These are phyloP conservation scores for Drosophila melanosoma DNA, from an alignment of 2,888 invertebrate genomes.

Conservation along the genomic window DNA sequence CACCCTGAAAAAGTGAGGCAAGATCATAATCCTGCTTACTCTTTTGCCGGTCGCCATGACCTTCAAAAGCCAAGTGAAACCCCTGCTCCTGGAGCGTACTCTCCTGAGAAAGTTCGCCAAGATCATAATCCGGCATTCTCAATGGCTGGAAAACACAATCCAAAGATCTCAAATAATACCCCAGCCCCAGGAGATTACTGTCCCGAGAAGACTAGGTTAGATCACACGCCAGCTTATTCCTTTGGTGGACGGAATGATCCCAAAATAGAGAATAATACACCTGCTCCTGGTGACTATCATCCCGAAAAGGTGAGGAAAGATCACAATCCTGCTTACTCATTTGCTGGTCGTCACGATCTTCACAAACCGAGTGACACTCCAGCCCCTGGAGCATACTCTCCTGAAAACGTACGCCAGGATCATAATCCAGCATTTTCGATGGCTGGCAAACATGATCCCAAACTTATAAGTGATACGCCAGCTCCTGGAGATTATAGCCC, in stretches of 20 bases:
- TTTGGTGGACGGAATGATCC: constrained; percentile 87
- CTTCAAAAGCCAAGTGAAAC: constrained; percentile 87
- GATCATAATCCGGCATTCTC: constrained; percentile 85
- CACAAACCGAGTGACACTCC: constrained; percentile 87
- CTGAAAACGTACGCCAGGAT: constrained; percentile 86
- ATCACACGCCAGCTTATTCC: constrained; percentile 87
- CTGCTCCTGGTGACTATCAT: constrained; percentile 87
- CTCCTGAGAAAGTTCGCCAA: constrained; percentile 85
- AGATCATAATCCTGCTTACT: constrained; percentile 87
- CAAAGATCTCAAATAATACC: constrained; percentile 86
- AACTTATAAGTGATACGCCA: constrained; percentile 86
- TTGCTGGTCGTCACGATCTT: constrained; percentile 86
- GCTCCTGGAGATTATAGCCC: constrained; percentile 86
- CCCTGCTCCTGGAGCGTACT: constrained; percentile 88
- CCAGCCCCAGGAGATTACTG: constrained; percentile 87
- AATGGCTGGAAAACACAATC: constrained; percentile 87
- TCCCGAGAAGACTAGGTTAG: constrained; percentile 86
- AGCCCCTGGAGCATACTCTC: constrained; percentile 88
- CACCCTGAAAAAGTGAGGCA: constrained; percentile 87
- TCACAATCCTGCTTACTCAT: constrained; percentile 86
- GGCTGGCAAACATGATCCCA: constrained; percentile 84
- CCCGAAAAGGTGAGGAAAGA: constrained; percentile 85
- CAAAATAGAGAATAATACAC: constrained; percentile 84
- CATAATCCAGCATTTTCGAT: constrained; percentile 86
- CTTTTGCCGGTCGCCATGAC: constrained; percentile 89